Base-by-base conservation (phyloP, 2,113 vertebrate species). In the Pterocles orientalis region DNA sequence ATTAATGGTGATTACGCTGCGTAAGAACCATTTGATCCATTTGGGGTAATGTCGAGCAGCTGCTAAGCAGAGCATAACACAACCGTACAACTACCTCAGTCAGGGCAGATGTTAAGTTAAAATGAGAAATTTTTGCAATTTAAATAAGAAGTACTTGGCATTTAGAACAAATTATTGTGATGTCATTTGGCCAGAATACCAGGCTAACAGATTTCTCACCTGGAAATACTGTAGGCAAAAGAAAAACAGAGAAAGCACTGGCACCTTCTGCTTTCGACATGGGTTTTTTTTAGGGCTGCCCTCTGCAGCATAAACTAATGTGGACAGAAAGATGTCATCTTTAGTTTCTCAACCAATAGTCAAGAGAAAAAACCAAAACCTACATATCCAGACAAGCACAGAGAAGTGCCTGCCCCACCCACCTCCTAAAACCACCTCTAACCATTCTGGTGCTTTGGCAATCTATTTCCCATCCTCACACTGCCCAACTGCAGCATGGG, bases 391-490 rank as follows among this genome's bases (percentile, higher is more conserved):
- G 69, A 43, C 45, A 57, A 70, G 61, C 33, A 75, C 28, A 51
- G 64, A 92, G 28, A 91, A 70, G 18, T 68, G 39, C 41, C 19
- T 48, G 69, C 12, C 56, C 45, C 79, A 21, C n/a, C 24, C 36
- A 31, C 29, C 23, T 91, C 53, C 65, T 71, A 43, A 84, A 33
- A 82, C 14, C 60, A 62, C 21, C 33, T 68, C 48, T 72, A 36
- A 3, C 6, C 26, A 26, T 5, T 5, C 0, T 0, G 14, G 7
- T 47, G 34, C 41, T 34, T 94, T 84, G 47, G 18, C 29, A 41
- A 75, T 43, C 47, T 81, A 60, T 29, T 94, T 34, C 77, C 86
- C 56, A 34, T 54, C 56, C 48, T 82, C 5, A 0, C 36, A 47
- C 41, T 73, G n/a, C 25, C 25, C 71, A 65, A 26, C 16, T 45